Evolutionary conservation across 2,797 vertebrate species (phyloP).

Genomic region (Muscicapa comitata): DNA sequence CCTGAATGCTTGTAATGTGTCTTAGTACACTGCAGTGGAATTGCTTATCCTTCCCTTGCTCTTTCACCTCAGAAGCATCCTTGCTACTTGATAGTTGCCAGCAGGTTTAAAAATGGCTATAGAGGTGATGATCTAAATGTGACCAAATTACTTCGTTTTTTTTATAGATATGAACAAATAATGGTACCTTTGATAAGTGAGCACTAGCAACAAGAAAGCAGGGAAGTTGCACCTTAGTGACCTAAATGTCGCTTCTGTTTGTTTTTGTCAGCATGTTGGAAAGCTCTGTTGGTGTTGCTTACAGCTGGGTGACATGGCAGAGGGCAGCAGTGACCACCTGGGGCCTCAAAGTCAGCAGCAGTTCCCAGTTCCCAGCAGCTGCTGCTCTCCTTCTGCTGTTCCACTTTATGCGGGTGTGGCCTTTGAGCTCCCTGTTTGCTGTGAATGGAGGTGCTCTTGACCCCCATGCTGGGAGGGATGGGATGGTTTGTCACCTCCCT

Average conservation of each 20-base stretch:
- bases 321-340: background rate
- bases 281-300: background rate
- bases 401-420: rapidly evolving
- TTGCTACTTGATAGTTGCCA: background rate
- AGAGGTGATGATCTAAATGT: background rate
- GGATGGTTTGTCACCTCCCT: background rate
- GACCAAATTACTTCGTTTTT: background rate
- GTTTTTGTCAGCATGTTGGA: background rate
- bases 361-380: background rate
- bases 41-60: background rate
- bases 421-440: background rate
- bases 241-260: background rate
- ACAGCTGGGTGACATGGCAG: background rate
- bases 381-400: rapidly evolving
- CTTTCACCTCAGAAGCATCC: background rate
- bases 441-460: background rate
- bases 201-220: background rate
- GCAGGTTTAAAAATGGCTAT: background rate
- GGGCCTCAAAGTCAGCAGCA: rapidly evolving
- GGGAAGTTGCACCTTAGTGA: background rate
- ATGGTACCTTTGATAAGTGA: background rate
- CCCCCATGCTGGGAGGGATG: background rate
- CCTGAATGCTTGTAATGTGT: rapidly evolving
- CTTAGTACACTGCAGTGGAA: background rate
- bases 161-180: background rate